Percentiles rank a stretch among this genome's conserved stretches.
Conservation (phyloP, 2,888 invertebrate genomes). For the Oscheius onirici region DNA sequence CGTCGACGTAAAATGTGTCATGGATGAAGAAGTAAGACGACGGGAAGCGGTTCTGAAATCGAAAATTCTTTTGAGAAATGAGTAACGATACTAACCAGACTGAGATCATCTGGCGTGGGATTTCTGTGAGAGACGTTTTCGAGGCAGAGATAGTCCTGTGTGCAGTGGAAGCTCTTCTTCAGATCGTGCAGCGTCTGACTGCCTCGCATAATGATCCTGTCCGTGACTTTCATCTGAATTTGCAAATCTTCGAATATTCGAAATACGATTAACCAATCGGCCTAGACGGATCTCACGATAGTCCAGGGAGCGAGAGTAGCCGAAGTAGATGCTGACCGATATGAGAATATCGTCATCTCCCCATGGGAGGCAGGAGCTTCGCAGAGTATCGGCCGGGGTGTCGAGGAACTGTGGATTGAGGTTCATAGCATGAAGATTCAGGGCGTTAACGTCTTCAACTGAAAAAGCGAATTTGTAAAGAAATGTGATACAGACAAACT, state of each 20-base stretch:
- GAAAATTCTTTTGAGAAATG: background rate
- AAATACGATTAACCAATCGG: constrained; percentile 51
- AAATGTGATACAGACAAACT: no score
- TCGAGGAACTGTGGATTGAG: no score
- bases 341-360: constrained; percentile 45
- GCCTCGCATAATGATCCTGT: constrained; percentile 79
- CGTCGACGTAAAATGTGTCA: constrained; percentile 83
- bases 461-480: no score
- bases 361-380: constrained; percentile 19
- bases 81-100: constrained; percentile 11
- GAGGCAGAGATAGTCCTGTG: constrained; percentile 77
- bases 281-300: constrained; percentile 56
- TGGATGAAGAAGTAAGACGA: constrained; percentile 84
- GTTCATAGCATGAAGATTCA: no score
- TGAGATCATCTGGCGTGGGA: constrained; percentile 37
- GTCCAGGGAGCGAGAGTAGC: constrained; percentile 50
- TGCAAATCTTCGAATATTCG: no score
- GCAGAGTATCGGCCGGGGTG: background rate
- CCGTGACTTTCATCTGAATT: constrained; percentile 69
- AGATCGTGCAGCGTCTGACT: constrained; percentile 80
- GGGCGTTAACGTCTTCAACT: no score
- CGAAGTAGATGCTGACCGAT: constrained; percentile 48
- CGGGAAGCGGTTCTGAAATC: constrained; percentile 77
- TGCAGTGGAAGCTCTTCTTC: constrained; percentile 82
- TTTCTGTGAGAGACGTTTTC: constrained; percentile 70